Evolutionary conservation across 2,797 vertebrate species (phyloP), one percentile per base, ranked within the genome.

Genomic region (Xenentodon cancila): DNA sequence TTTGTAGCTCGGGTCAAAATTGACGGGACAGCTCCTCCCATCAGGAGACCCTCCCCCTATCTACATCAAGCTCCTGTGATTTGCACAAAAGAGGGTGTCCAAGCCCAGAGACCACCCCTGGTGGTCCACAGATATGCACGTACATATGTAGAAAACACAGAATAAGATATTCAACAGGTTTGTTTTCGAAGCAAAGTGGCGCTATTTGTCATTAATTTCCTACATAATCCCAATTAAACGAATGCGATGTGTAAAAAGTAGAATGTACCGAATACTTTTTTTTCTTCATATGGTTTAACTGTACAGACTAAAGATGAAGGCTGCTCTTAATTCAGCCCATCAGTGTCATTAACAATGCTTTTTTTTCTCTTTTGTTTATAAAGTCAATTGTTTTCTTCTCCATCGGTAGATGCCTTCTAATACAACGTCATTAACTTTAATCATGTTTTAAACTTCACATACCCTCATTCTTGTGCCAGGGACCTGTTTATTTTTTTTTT

Each of bases 361-460:
- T 25, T 25, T 25, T 25, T 25, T 25, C 5, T 3, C 5, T 25
- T 5, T 25, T 25, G 25, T 5, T 5, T 25, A 25, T 25, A 25
- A 30, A 30, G 4, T 30, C 30, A 30, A 80, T 81, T 89, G 87
- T 73, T 82, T 79, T 67, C 20, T 59, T 66, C 74, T 50, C 68
- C 73, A 71, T 77, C 79, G 69, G 75, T 88, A 87, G 86, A 88
- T 63, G 70, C 27, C 6, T 32, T 81, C 86, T 85, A 85, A 86
- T 88, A 81, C 58, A 65, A 82, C 82, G 58, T 84, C 82, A 77
- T 89, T 84, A 87, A 88, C 68, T 89, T 84, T 90, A 73, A 91
- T 88, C 85, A 77, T 77, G 79, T 75, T 85, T 59, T 81, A 85
- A 72, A 75, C 62, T 83, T 82, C 80, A 87, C 85, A 85, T 82